Conservation (phyloP, 2,797 vertebrate genomes). For the Rhabdomys pumilio region DNA sequence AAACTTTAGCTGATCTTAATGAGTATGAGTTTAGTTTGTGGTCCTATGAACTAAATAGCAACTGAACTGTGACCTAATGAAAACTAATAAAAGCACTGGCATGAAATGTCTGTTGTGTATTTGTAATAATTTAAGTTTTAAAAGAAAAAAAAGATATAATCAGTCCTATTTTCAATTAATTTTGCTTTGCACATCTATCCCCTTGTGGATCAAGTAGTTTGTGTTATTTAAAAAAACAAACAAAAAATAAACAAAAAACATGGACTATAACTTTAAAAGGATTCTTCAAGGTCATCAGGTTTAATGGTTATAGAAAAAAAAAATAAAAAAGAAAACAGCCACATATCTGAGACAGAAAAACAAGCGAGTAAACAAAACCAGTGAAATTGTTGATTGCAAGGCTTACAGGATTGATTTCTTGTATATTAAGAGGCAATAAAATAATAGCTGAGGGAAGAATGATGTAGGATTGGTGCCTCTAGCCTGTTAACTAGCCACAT, state of each 20-base stretch:
- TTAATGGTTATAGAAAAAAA: neutral
- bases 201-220: neutral
- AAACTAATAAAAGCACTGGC: conserved; percentile 7
- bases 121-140: neutral
- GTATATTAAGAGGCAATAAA: neutral
- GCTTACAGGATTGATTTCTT: neutral
- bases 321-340: neutral
- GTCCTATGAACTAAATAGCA: neutral
- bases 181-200: conserved; percentile 9
- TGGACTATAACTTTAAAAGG: neutral
- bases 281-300: neutral
- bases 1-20: neutral
- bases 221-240: neutral
- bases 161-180: neutral
- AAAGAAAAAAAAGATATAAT: neutral
- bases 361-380: neutral
- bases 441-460: neutral
- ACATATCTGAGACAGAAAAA: neutral
- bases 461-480: neutral
- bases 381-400: neutral
- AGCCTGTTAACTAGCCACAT: neutral
- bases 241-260: neutral
- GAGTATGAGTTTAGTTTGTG: neutral
- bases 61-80: neutral
- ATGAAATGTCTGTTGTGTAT: neutral